Evolutionary conservation across 2,113 vertebrate genomes (phyloP).

Genomic region (Haliaeetus leucogaster): DNA sequence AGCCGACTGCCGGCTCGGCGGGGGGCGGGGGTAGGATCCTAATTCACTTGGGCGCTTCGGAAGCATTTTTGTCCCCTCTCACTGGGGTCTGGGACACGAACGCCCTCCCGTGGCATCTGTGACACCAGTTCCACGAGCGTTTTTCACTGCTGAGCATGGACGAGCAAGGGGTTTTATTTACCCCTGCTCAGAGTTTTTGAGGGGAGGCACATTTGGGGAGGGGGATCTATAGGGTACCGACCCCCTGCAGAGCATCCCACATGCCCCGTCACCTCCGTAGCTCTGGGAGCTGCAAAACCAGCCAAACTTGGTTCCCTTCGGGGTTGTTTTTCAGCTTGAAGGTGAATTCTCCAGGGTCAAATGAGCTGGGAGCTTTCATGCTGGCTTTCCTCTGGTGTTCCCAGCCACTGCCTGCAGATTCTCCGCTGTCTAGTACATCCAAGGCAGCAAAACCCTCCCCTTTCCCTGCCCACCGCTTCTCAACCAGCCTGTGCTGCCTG

Average conservation of each 20-base stretch:
- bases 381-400: neutral
- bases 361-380: neutral
- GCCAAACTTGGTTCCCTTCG: neutral
- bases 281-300: neutral
- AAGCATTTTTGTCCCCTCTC: fast-evolving
- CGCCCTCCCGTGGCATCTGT: neutral
- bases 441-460: neutral
- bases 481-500: neutral
- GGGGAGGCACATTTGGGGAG: neutral
- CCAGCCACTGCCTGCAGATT: neutral
- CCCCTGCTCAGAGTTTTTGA: fast-evolving
- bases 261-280: neutral
- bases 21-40: neutral
- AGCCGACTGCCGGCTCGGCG: neutral
- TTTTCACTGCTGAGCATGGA: neutral
- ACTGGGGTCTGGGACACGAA: neutral
- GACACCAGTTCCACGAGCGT: neutral
- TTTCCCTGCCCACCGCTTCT: neutral
- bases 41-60: fast-evolving
- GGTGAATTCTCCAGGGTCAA: neutral
- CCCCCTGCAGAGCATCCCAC: neutral
- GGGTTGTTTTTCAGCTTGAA: neutral
- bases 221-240: neutral
- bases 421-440: neutral
- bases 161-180: fast-evolving